Conservation (phyloP, 2,888 invertebrate species). For the Epistrophella euchroma region DNA sequence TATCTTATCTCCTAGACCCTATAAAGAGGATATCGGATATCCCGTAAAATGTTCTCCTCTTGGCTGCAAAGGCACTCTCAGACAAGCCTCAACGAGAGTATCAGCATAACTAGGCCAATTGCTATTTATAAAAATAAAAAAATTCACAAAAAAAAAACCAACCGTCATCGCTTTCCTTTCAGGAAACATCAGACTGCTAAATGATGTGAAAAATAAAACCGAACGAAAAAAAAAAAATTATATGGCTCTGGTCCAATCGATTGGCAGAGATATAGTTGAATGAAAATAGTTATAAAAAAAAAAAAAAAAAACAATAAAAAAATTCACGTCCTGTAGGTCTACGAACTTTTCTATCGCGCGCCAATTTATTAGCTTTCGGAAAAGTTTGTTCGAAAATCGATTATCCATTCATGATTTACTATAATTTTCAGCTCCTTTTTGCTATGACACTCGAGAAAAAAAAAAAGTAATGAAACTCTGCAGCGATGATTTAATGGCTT, state of each 20-base stretch:
- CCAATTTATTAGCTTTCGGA: constrained; percentile 13
- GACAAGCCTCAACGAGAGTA: background rate
- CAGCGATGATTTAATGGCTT: constrained; percentile 19
- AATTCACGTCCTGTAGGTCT: constrained; percentile 15
- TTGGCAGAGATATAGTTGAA: constrained; percentile 15
- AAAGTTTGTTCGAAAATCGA: constrained; percentile 3
- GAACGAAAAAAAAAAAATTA: background rate
- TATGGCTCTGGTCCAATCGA: constrained; percentile 17
- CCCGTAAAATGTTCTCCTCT: constrained; percentile 11
- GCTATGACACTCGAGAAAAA: background rate
- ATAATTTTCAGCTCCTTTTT: background rate
- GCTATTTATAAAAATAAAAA: background rate
- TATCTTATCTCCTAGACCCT: background rate
- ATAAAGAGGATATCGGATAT: constrained; percentile 19
- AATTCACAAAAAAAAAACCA: background rate
- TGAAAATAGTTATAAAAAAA: background rate
- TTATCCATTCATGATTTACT: constrained; percentile 23
- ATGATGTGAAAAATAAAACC: constrained; percentile 12
- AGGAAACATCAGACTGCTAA: constrained; percentile 29
- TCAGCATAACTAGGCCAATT: background rate
- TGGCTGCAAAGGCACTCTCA: constrained; percentile 21
- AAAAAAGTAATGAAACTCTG: background rate
- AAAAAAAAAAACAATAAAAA: constrained; percentile 8
- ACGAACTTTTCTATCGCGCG: constrained; percentile 1
- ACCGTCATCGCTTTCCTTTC: constrained; percentile 21